These are phyloP conservation scores for Alentia gelatinosa DNA, from an alignment of 2,888 invertebrate species.

Conservation along the genomic window DNA sequence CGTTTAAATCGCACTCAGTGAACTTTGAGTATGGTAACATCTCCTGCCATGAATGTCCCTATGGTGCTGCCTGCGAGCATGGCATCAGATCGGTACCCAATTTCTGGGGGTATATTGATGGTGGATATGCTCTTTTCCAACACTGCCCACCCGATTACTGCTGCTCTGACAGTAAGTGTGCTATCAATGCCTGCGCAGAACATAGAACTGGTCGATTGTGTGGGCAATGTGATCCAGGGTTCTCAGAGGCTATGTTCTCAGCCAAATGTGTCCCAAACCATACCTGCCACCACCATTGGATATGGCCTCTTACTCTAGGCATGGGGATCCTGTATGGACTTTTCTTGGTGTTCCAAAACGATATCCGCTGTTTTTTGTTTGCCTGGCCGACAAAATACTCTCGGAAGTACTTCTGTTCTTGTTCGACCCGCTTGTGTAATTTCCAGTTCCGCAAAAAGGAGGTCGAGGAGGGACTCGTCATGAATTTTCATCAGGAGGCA, in stretches of 20 bases:
- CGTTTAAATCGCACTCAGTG: slow-evolving; percentile 44
- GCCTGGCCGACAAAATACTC: neutral
- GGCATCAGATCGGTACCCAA: slow-evolving; percentile 57
- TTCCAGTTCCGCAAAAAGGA: slow-evolving; percentile 6
- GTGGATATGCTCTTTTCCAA: slow-evolving; percentile 43
- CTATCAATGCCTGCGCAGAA: slow-evolving; percentile 57
- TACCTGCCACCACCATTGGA: slow-evolving; percentile 54
- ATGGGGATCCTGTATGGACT: slow-evolving; percentile 55
- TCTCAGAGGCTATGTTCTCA: slow-evolving; percentile 61
- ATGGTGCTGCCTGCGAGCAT: slow-evolving; percentile 58
- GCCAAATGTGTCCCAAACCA: slow-evolving; percentile 58
- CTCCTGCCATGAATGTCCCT: slow-evolving; percentile 60
- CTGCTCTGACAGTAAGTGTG: slow-evolving; percentile 49
- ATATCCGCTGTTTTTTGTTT: slow-evolving; percentile 52
- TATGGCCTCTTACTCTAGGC: slow-evolving; percentile 8
- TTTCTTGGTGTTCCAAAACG: slow-evolving; percentile 59
- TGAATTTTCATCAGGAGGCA: neutral
- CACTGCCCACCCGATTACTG: slow-evolving; percentile 61
- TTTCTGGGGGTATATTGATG: slow-evolving; percentile 59
- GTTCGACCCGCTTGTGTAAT: neutral
- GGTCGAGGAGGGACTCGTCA: neutral
- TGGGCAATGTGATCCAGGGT: slow-evolving; percentile 58
- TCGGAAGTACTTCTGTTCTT: neutral
- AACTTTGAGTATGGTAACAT: slow-evolving; percentile 59
- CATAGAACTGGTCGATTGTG: slow-evolving; percentile 60